Evolutionary conservation across 2,113 vertebrate species (phyloP).

Genomic region (Gobio gobio): DNA sequence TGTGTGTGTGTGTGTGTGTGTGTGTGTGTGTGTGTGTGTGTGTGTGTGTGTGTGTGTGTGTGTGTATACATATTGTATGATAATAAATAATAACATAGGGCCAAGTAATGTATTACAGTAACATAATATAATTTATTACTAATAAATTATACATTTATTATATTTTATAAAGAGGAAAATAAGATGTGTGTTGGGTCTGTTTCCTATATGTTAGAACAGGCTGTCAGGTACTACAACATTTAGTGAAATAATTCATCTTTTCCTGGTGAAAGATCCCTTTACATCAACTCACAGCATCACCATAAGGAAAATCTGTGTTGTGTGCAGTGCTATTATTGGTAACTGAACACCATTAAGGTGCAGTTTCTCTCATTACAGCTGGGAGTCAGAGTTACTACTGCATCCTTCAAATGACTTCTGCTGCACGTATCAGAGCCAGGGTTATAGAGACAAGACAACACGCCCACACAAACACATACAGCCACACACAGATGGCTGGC

Average conservation of each 20-base stretch:
- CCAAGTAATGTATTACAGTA: not conserved
- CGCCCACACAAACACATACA: constrained; percentile 31
- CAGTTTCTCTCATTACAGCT: constrained; percentile 36
- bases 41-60: too few species aligned
- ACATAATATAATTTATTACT: not conserved
- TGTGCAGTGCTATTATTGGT: constrained; percentile 33
- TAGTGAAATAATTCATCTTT: not conserved
- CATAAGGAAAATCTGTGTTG: constrained; percentile 5
- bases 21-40: too few species aligned
- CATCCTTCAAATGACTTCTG: constrained; percentile 43
- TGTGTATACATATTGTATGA: too few species aligned
- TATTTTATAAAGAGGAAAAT: too few species aligned
- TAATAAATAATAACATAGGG: not conserved
- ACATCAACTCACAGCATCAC: not conserved
- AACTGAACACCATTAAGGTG: constrained; percentile 33
- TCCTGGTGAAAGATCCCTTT: not conserved
- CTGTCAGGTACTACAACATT: not conserved
- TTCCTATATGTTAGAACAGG: not conserved
- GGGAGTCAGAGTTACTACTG: constrained; percentile 50
- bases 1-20: too few species aligned
- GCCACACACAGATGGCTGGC: constrained; percentile 50
- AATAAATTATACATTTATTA: not conserved
- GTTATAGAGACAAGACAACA: constrained; percentile 48
- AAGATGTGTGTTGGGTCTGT: not conserved
- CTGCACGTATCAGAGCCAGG: constrained; percentile 39